Evolutionary conservation across 2,888 invertebrate species (phyloP).

Genomic region (Pseudolycoriella hygida): DNA sequence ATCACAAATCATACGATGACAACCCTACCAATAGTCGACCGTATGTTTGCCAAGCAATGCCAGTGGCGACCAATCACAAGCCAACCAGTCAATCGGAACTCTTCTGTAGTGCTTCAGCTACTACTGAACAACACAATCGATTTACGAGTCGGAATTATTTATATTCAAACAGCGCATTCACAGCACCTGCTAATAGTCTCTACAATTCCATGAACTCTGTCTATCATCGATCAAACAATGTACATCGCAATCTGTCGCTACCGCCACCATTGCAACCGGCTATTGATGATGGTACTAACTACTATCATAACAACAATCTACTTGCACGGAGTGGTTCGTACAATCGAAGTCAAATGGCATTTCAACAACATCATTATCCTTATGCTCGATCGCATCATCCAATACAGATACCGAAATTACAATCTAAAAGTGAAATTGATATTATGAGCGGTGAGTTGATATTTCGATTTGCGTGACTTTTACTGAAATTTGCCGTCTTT

Average conservation of each 20-base stretch:
- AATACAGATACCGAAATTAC: not conserved
- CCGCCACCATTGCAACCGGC: not conserved
- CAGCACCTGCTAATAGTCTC: not conserved
- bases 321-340: not conserved
- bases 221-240: not conserved
- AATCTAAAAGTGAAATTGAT: not conserved
- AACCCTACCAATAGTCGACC: not conserved
- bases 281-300: not conserved
- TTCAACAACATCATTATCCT: not conserved
- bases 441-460: not conserved
- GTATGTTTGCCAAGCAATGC: not conserved
- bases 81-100: not conserved
- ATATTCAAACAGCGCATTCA: not conserved
- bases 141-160: not conserved
- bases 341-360: not conserved
- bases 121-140: not conserved
- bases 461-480: not conserved
- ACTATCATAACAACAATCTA: not conserved
- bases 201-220: not conserved
- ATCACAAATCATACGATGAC: not conserved
- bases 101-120: not conserved
- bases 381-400: not conserved
- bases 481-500: no score
- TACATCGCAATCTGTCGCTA: not conserved
- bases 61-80: not conserved